These are phyloP conservation scores for Scytalopus superciliaris DNA, from an alignment of 2,113 vertebrate genomes.

Conservation along the genomic window DNA sequence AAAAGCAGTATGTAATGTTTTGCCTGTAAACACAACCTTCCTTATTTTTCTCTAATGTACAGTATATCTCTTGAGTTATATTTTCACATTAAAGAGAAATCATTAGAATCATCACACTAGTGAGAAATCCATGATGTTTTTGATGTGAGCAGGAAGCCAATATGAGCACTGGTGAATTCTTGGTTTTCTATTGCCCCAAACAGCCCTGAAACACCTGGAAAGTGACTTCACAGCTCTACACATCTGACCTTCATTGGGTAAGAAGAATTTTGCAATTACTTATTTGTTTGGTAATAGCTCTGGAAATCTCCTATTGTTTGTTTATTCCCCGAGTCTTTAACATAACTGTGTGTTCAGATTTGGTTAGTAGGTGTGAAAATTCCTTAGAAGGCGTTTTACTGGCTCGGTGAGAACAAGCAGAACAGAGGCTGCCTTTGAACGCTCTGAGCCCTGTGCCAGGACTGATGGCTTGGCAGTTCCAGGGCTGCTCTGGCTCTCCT, in stretches of 20 bases:
- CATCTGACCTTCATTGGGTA: not conserved
- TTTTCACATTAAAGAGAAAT: not conserved
- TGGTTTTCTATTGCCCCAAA: not conserved
- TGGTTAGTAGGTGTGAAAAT: slow-evolving; percentile 49
- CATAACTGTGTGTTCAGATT: not conserved
- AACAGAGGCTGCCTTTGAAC: not conserved
- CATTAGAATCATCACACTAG: not conserved
- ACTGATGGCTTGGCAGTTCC: not conserved
- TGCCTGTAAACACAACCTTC: not conserved
- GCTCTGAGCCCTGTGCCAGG: not conserved
- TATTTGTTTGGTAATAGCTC: slow-evolving; percentile 28
- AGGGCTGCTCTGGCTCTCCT: not conserved
- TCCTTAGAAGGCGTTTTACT: not conserved
- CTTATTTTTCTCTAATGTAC: not conserved
- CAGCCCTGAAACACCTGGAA: not conserved
- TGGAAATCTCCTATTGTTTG: slow-evolving; percentile 49
- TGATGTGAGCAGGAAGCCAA: not conserved
- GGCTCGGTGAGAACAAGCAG: not conserved
- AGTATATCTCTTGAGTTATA: not conserved
- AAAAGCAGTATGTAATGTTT: not conserved
- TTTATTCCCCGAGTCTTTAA: not conserved
- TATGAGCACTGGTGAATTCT: not conserved
- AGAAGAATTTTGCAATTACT: slow-evolving; percentile 24
- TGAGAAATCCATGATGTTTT: not conserved
- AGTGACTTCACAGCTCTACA: not conserved